These are phyloP conservation scores for Drosophila truncata DNA, from an alignment of 1,140 invertebrate genomes.

Conservation along the genomic window DNA sequence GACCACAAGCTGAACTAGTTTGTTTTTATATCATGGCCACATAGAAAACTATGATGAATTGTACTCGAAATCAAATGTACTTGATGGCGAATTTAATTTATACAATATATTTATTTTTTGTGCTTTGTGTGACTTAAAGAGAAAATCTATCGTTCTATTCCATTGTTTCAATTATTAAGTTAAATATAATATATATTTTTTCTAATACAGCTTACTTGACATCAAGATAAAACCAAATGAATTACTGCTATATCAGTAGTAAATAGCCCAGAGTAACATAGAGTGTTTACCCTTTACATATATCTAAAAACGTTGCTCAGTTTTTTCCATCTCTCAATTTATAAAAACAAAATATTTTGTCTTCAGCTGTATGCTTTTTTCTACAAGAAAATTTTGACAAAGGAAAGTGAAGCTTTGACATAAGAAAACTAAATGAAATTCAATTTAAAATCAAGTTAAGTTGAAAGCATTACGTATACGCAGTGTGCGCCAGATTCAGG, in stretches of 20 bases:
- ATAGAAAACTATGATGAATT: neutral
- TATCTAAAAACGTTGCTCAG: neutral
- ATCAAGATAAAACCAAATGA: neutral
- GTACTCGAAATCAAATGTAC: neutral
- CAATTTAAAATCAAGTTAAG: slow-evolving; percentile 5
- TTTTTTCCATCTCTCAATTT: neutral
- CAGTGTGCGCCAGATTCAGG: slow-evolving; percentile 7
- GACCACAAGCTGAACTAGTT: slow-evolving; percentile 2
- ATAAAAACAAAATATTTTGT: too few relatives aligned
- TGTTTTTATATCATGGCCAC: neutral
- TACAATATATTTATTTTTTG: neutral
- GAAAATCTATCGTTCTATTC: neutral
- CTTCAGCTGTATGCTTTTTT: neutral
- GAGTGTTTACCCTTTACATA: neutral
- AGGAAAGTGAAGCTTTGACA: neutral
- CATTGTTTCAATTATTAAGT: neutral
- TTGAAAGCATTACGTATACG: slow-evolving; percentile 41
- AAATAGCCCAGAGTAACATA: neutral
- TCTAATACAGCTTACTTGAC: neutral
- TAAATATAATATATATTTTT: neutral
- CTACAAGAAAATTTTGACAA: neutral
- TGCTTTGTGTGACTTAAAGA: neutral
- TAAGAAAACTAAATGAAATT: slow-evolving; percentile 3
- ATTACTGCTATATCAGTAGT: neutral
- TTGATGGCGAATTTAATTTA: neutral